Percentiles rank a stretch among this genome's conserved stretches.
These are phyloP conservation scores for Heliconius nattereri DNA, from an alignment of 1,140 invertebrate genomes.

Conservation along the genomic window DNA sequence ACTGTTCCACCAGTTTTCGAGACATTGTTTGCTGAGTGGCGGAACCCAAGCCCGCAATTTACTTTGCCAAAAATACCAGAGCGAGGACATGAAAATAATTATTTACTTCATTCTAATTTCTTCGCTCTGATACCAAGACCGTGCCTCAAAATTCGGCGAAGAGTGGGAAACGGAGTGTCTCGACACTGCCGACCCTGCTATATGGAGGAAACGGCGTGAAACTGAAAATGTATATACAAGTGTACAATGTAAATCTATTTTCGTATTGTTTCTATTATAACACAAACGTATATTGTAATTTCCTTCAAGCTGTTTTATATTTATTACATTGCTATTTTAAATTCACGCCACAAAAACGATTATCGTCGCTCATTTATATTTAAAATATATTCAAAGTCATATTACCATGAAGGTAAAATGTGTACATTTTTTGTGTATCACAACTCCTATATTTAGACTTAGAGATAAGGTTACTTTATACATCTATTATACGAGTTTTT, in stretches of 20 bases:
- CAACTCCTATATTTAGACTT: not conserved
- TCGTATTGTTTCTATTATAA: not conserved
- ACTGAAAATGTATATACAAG: not conserved
- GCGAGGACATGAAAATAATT: too few species aligned
- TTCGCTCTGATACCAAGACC: too few species aligned
- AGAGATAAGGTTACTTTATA: not conserved
- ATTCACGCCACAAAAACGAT: not conserved
- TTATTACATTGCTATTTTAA: not conserved
- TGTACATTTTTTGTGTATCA: not conserved
- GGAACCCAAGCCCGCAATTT: too few species aligned
- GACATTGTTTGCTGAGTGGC: too few species aligned
- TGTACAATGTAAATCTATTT: not conserved
- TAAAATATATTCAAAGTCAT: slow-evolving; percentile 8
- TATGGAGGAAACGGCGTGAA: not conserved
- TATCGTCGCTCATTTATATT: slow-evolving; percentile 11
- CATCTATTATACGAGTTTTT: not conserved
- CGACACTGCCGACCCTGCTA: not conserved
- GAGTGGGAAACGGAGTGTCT: too few species aligned
- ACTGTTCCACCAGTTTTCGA: too few species aligned
- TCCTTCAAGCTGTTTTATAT: not conserved
- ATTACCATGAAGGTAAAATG: not conserved
- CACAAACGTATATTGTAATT: not conserved
- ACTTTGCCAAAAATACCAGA: too few species aligned
- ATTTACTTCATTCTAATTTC: too few species aligned
- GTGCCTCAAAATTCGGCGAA: too few species aligned